Evolutionary conservation across 2,797 vertebrate genomes (phyloP).

Genomic region (Pangasius mekongensis): DNA sequence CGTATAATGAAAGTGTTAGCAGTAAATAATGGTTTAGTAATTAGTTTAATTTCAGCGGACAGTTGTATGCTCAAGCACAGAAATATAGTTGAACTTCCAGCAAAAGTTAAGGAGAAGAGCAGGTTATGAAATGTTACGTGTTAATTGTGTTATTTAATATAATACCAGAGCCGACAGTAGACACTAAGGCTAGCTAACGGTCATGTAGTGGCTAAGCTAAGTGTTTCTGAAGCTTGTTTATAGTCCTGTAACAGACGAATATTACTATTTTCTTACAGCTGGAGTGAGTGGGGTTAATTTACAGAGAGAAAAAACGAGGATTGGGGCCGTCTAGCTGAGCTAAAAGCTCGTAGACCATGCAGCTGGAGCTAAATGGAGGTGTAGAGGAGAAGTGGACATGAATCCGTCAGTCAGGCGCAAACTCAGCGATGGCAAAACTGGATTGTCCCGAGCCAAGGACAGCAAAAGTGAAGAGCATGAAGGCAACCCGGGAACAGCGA

Average conservation of each 20-base stretch:
- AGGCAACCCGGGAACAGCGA: neutral
- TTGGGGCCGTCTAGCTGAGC: no score
- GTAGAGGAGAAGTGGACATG: conserved; percentile 57
- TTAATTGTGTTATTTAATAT: neutral
- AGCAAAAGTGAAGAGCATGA: conserved; percentile 30
- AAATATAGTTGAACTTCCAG: no score
- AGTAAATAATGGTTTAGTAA: conserved; percentile 52
- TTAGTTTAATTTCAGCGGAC: neutral
- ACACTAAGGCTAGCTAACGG: neutral
- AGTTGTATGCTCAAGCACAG: neutral
- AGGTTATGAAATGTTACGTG: no score
- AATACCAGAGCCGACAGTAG: neutral
- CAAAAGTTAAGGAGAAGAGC: neutral
- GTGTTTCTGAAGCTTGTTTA: neutral
- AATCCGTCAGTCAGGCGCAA: conserved; percentile 62
- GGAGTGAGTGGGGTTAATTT: neutral
- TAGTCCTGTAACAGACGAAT: neutral
- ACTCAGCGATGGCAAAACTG: conserved; percentile 37
- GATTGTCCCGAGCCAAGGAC: conserved; percentile 30
- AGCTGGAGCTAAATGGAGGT: neutral
- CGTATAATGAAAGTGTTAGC: conserved; percentile 31
- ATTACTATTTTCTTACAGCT: neutral
- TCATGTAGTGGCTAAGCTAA: neutral
- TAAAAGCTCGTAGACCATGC: neutral
- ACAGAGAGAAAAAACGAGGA: neutral